phyloP scores from a whole-genome alignment of 2,888 invertebrate genomes.

The Chloroclysta siterata region DNA sequence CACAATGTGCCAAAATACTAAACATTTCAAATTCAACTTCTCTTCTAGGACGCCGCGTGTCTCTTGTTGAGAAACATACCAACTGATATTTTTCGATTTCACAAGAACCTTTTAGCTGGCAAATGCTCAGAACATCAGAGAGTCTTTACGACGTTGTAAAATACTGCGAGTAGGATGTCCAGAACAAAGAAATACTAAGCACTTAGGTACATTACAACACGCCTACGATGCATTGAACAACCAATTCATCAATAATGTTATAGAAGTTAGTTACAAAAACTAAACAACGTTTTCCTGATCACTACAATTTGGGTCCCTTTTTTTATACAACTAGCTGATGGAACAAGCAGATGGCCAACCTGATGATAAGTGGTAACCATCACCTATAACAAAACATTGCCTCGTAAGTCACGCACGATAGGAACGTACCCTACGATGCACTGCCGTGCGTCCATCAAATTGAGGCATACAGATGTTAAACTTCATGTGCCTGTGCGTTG shows the following conservation, averaged over 20 bases:
- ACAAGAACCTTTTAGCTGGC: constrained; percentile 39
- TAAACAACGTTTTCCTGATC: neutral
- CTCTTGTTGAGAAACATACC: constrained; percentile 18
- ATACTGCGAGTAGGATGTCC: constrained; percentile 22
- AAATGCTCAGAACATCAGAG: constrained; percentile 38
- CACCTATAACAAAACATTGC: no score
- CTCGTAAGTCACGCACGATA: no score
- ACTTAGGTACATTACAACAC: constrained; percentile 19
- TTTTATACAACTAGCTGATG: no score
- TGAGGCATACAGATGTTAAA: no score
- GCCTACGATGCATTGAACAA: neutral
- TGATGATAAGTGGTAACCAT: no score
- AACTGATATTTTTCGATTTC: constrained; percentile 33
- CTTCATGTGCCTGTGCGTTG: no score
- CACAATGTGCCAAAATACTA: constrained; percentile 43
- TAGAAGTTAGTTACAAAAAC: neutral
- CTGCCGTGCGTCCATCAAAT: no score
- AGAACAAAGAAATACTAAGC: constrained; percentile 43
- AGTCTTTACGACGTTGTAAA: constrained; percentile 43
- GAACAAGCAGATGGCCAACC: no score
- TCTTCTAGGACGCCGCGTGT: constrained; percentile 28
- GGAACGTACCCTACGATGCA: no score
- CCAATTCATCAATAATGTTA: neutral
- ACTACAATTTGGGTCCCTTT: no score
- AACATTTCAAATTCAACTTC: constrained; percentile 32